Conservation (phyloP, 1,140 invertebrate species). For the Acyrthosiphon pisum region DNA sequence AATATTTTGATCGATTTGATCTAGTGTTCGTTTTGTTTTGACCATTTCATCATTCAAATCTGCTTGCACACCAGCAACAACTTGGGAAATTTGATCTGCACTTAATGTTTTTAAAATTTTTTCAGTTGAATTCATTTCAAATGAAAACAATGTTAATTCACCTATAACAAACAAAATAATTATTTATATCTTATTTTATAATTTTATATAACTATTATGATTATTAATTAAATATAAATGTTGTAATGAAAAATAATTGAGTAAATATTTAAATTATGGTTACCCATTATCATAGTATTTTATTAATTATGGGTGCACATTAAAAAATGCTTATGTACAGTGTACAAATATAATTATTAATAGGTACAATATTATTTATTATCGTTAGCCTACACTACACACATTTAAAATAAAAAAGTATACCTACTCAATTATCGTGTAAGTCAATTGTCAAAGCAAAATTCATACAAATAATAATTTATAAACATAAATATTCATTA, state of each 20-base stretch:
- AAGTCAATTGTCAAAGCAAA: no score
- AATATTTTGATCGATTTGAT: constrained; percentile 41
- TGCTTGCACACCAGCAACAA: background rate
- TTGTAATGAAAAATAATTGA: background rate
- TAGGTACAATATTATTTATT: no score
- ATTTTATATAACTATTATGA: background rate
- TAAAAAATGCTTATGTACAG: no score
- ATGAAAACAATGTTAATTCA: background rate
- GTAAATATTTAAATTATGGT: background rate
- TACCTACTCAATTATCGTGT: no score
- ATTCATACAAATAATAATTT: no score
- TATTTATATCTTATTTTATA: background rate
- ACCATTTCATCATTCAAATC: constrained; percentile 19
- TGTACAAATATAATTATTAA: no score
- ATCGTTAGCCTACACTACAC: no score
- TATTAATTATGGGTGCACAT: no score
- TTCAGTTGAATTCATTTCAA: constrained; percentile 25
- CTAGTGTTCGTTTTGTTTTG: background rate
- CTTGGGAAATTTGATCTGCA: background rate
- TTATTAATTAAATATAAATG: background rate
- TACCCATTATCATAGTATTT: background rate
- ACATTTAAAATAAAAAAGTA: no score
- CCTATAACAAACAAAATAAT: constrained; percentile 27
- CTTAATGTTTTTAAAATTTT: constrained; percentile 2
- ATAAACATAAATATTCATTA: no score